phyloP scores from a whole-genome alignment of 2,797 vertebrate genomes.

The Karalla daura region DNA sequence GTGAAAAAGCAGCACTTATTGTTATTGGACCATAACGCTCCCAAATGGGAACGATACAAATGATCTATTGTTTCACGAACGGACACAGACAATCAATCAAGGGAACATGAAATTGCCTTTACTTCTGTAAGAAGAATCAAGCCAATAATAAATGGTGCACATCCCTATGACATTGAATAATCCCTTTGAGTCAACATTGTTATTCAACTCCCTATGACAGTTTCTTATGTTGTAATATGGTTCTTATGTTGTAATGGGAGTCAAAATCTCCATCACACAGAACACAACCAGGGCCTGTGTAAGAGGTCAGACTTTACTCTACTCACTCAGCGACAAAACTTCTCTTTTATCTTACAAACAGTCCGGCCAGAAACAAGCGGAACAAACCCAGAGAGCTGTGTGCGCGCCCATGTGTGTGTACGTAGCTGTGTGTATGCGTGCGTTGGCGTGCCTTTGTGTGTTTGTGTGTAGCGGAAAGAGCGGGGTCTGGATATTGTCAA shows the following conservation, averaged over 20 bases:
- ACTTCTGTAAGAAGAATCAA: conserved; percentile 23
- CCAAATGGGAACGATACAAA: conserved; percentile 35
- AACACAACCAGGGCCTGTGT: conserved; percentile 47
- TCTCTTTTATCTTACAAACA: conserved; percentile 69
- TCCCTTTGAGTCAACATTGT: conserved; percentile 25
- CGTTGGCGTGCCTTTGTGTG: conserved; percentile 43
- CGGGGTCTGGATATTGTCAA: conserved; percentile 87
- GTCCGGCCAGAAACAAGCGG: conserved; percentile 62
- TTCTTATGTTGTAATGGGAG: conserved; percentile 38
- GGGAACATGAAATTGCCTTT: conserved; percentile 21
- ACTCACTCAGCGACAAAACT: conserved; percentile 49
- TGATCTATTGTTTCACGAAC: conserved; percentile 50
- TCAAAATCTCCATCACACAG: conserved; percentile 28
- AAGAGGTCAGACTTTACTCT: conserved; percentile 49
- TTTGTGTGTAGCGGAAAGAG: conserved; percentile 74
- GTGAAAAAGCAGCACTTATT: conserved; percentile 39
- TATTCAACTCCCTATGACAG: conserved; percentile 11
- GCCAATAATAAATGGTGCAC: conserved; percentile 27
- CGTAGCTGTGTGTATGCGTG: conserved; percentile 32
- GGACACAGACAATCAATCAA: conserved; percentile 25
- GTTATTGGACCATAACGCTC: conserved; percentile 40
- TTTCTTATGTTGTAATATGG: conserved; percentile 7
- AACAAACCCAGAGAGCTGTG: conserved; percentile 53
- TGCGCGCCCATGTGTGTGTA: conserved; percentile 18
- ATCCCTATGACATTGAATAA: conserved; percentile 17